A percentile compares a stretch with the other conserved stretches of the same genome.
phyloP scores from a whole-genome alignment of 2,888 invertebrate species.

The Ommatoiulus sabulosus region DNA sequence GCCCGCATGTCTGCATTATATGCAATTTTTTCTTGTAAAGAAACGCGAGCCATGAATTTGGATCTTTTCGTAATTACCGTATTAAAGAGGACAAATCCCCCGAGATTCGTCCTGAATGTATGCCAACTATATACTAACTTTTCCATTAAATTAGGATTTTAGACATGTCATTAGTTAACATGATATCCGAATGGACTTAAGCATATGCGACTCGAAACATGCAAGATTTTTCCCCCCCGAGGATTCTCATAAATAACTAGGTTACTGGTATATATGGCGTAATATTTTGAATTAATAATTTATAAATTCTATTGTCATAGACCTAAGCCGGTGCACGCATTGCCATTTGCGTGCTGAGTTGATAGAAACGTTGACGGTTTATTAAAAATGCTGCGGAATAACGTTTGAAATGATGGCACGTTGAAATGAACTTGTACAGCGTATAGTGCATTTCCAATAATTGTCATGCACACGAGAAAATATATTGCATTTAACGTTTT shows the following conservation, averaged over 20 bases:
- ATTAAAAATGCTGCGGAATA: not conserved
- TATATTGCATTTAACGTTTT: not conserved
- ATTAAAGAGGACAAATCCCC: slow-evolving; percentile 33
- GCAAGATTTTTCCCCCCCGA: not conserved
- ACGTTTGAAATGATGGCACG: not conserved
- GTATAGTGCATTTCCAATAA: not conserved
- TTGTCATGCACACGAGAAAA: not conserved
- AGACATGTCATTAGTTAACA: slow-evolving; percentile 9
- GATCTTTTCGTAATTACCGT: slow-evolving; percentile 33
- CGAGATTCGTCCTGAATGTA: slow-evolving; percentile 30
- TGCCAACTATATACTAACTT: slow-evolving; percentile 20
- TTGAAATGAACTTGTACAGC: not conserved
- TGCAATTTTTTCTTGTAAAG: slow-evolving; percentile 4
- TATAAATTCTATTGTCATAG: slow-evolving; percentile 2
- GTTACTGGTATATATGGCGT: slow-evolving; percentile 14
- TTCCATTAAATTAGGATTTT: slow-evolving; percentile 43
- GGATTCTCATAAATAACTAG: slow-evolving; percentile 1
- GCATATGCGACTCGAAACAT: not conserved
- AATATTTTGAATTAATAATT: slow-evolving; percentile 24
- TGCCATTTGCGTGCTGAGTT: not conserved
- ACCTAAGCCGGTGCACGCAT: not conserved
- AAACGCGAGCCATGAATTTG: slow-evolving; percentile 28
- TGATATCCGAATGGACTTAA: not conserved
- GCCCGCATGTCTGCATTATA: slow-evolving; percentile 22
- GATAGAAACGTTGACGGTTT: not conserved